phyloP scores from a whole-genome alignment of 2,113 vertebrate species.

The Protobothrops flavoviridis region DNA sequence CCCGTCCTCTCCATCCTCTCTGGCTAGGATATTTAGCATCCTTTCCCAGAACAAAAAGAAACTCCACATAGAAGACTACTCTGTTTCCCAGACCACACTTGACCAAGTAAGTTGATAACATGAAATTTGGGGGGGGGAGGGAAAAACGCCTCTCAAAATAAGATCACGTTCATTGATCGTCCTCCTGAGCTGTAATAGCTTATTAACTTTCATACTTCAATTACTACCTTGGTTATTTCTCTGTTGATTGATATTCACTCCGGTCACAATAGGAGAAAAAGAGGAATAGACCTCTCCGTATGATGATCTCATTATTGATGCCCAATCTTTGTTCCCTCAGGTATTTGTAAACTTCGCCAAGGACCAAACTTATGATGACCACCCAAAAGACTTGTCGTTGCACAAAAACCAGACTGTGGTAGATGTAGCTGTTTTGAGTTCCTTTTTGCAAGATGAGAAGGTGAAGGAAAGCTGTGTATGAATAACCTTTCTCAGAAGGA shows the following conservation, averaged over 20 bases:
- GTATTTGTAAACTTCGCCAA: constrained; percentile 99
- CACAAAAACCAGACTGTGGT: constrained; percentile 83
- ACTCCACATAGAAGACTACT: constrained; percentile 95
- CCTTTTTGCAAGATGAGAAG: constrained; percentile 71
- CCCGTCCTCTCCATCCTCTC: constrained; percentile 84
- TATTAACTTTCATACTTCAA: neutral
- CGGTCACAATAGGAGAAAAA: neutral
- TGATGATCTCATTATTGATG: neutral
- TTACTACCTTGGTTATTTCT: neutral
- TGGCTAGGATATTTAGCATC: constrained; percentile 92
- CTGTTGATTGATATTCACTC: neutral
- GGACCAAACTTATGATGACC: constrained; percentile 97
- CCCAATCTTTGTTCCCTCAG: constrained; percentile 62
- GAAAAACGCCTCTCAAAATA: neutral
- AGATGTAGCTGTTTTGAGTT: constrained; percentile 75
- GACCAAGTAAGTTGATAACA: constrained; percentile 87
- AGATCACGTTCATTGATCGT: neutral
- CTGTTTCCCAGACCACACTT: constrained; percentile 95
- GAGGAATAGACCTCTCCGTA: neutral
- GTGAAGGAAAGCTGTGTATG: constrained; percentile 89
- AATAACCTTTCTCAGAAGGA: constrained; percentile 59
- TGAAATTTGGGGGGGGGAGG: neutral
- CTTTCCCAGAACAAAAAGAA: constrained; percentile 88
- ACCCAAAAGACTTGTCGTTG: constrained; percentile 87
- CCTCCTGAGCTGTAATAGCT: neutral